Evolutionary conservation across 2,797 vertebrate species (phyloP).

Genomic region (Paratrypauchen microcephalus): DNA sequence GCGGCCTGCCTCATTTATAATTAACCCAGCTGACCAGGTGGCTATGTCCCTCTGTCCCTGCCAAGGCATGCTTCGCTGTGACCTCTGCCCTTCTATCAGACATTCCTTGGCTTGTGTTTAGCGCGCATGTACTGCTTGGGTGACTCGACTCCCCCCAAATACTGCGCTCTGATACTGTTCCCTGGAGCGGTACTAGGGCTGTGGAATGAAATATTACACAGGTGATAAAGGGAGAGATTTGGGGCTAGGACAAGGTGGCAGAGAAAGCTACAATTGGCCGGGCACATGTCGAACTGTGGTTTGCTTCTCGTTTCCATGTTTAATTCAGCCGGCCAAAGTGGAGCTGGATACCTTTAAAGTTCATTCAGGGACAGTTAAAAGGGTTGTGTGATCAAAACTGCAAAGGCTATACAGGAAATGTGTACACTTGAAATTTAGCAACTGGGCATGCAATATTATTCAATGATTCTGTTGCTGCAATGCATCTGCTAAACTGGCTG

Average conservation of each 20-base stretch:
- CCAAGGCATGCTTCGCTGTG: slow-evolving; percentile 71
- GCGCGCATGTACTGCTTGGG: slow-evolving; percentile 55
- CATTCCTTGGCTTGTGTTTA: slow-evolving; percentile 73
- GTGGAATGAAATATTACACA: slow-evolving; percentile 34
- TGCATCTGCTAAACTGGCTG: slow-evolving; percentile 71
- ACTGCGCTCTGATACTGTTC: slow-evolving; percentile 49
- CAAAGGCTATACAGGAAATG: background rate
- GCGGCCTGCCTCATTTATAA: slow-evolving; percentile 77
- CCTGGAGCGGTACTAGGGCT: slow-evolving; percentile 60
- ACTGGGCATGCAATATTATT: background rate
- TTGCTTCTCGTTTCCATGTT: background rate
- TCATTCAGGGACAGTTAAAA: slow-evolving; percentile 66
- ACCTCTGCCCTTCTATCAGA: slow-evolving; percentile 71
- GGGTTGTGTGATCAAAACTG: slow-evolving; percentile 32
- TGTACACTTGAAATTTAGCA: background rate
- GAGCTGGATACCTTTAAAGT: slow-evolving; percentile 46
- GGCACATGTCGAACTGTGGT: slow-evolving; percentile 9
- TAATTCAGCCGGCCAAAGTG: slow-evolving; percentile 11
- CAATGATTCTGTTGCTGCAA: background rate
- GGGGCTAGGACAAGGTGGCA: background rate
- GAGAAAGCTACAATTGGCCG: slow-evolving; percentile 5
- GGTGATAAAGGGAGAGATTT: slow-evolving; percentile 15
- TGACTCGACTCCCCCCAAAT: slow-evolving; percentile 41
- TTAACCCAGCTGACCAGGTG: slow-evolving; percentile 82
- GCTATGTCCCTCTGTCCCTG: slow-evolving; percentile 74